Evolutionary conservation across 2,113 vertebrate species (phyloP), one percentile per base, ranked within the genome.

Genomic region (Malurus elegans): DNA sequence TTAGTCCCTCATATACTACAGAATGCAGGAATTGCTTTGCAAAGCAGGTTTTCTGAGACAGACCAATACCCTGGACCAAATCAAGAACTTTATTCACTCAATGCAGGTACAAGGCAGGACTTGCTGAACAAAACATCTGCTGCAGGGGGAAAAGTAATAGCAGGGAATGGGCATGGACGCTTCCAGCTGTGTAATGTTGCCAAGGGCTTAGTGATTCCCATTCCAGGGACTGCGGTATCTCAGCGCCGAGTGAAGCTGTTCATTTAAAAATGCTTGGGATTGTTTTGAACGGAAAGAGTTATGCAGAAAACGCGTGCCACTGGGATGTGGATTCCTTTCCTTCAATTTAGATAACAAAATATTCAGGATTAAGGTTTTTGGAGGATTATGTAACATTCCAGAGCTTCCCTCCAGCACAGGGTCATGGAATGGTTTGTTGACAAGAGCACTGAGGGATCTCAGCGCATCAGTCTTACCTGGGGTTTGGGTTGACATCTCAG

Each of bases 261-360:
- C 44, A 93, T 90, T 94, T 86, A 28, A 24, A 94, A 88, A 96
- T 94, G 44, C 74, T 65, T 80, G 54, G 72, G 51, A 92, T 95
- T 86, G 44, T 94, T 96, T 60, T 48, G 75, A 42, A 62, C 40
- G 8, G 9, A n/a, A 36, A 26, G 79, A 73, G 75, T 57, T 96
- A 61, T 69, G 42, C 72, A 60, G 58, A 66, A 93, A 93, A 36
- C 20, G 14, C 65, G 2, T 79, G 18, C 67, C 38, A 53, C 47
- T 8, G 10, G 70, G 58, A 65, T n/a, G 50, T 54, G 44, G 50
- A 92, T 83, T 95, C 87, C 56, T 65, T 82, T 72, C 54, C 54
- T 73, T 73, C 60, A 16, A 12, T 70, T 90, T 61, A 38, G 47
- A 13, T 26, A 80, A 58, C n/a, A 72, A 64, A 75, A 47, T 16